phyloP scores from a whole-genome alignment of 2,113 vertebrate species.

The Psephotus haematonotus region DNA sequence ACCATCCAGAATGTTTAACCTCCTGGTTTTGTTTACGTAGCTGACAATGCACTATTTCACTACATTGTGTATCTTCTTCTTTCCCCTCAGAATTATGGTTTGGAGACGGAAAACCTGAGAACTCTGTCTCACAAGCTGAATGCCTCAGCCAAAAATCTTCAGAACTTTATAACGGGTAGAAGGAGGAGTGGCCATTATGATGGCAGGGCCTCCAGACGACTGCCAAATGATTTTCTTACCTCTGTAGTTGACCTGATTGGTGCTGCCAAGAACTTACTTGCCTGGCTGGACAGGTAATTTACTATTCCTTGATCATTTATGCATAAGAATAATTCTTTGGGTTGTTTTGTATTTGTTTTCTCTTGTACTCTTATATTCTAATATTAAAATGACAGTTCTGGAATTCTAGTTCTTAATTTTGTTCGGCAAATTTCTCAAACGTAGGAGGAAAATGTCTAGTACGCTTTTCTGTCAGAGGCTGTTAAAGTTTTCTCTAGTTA shows the following conservation, averaged over 20 bases:
- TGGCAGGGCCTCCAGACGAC: slow-evolving; percentile 83
- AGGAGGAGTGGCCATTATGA: slow-evolving; percentile 89
- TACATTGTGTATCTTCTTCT: neutral
- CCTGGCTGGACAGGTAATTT: slow-evolving; percentile 91
- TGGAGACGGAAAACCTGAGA: slow-evolving; percentile 90
- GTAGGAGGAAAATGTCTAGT: neutral
- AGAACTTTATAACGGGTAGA: slow-evolving; percentile 89
- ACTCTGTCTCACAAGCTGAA: slow-evolving; percentile 91
- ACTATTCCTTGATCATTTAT: neutral
- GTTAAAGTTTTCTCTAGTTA: neutral
- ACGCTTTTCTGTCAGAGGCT: neutral
- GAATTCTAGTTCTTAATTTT: neutral
- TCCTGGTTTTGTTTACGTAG: fast-evolving
- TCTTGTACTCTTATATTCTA: neutral
- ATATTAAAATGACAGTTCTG: neutral
- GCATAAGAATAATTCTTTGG: neutral
- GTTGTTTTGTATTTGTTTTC: neutral
- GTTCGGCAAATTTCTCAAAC: neutral
- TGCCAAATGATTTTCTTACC: slow-evolving; percentile 89
- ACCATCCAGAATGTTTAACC: neutral
- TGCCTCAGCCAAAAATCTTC: slow-evolving; percentile 90
- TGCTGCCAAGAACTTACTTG: slow-evolving; percentile 88
- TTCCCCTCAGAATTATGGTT: slow-evolving; percentile 83
- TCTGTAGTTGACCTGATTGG: slow-evolving; percentile 91
- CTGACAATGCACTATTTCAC: neutral